Base-by-base conservation (phyloP, 2,888 invertebrate species). In the Branchellion lobata region DNA sequence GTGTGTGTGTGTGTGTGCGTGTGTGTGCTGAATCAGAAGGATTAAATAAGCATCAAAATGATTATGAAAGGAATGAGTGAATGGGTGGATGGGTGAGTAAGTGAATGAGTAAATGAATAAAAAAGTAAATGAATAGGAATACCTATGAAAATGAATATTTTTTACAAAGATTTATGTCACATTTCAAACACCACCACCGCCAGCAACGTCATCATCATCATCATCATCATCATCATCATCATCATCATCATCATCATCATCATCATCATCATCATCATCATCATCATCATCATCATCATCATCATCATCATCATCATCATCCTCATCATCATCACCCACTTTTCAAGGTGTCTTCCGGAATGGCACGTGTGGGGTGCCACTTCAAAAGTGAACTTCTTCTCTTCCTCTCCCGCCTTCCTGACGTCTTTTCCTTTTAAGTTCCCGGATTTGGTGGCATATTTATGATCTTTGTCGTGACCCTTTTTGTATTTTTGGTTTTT, bases 331-430 rank as follows among this genome's bases (percentile, higher is more conserved):
- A 29, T 65, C 65, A 69, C 33, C 14, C n/a, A 78, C 69, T 40
- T 77, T 11, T 77, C 77, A 5, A 77, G 36, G 53, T 77, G 77
- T 34, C 77, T 77, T n/a, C 77, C 77, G 33, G 77, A 61, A 8
- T 47, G 21, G 40, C 77, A 77, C n/a, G 34, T 36, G 27, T 77
- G 65, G 1, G 77, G 77, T 1, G 77, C 77, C n/a, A 77, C 27
- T n/a, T 77, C 61, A 1, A 77, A 29, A 31, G 61, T 33, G 27
- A 33, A 69, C 14, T 29, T 29, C 29, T 2, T 14, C 34, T 69
- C 24, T 57, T 14, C 40, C 40, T 8, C 5, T 40, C 40, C 5
- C 40, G 40, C 14, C 40, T 40, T 40, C 40, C 5, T 5, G 14
- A 40, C 40, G 5, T 40, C 40, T 14, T 40, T 57, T 57, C 61